Base-by-base conservation (phyloP, 2,888 invertebrate species). In the Ophion costatus region DNA sequence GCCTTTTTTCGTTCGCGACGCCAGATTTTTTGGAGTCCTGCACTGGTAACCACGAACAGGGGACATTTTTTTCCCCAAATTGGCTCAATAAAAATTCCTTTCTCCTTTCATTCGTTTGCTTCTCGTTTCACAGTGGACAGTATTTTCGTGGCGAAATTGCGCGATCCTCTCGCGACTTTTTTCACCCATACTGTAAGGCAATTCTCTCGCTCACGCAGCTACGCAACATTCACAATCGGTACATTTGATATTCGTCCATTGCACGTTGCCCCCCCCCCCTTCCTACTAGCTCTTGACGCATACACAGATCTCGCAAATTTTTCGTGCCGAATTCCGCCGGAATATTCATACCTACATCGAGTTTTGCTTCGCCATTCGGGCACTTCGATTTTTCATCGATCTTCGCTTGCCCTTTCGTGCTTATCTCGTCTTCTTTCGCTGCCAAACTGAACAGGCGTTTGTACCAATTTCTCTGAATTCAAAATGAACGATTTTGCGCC, bases 111-210 rank as follows among this genome's bases (percentile, higher is more conserved):
- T 59, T 42, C 38, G 29, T 79, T 63, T 66, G 20, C 51, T 66
- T 57, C 56, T 66, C 20, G 14, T 76, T 6, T 83, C 75, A 64
- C 71, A 82, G 73, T 82, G 85, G 67, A 82, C 81, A 79, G 79
- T 75, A 79, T 73, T 80, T 67, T 82, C 79, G 73, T 38, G 82
- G 63, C 73, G 61, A 79, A 82, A 73, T 57, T 77, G 82, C 76
- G 71, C 80, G 67, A 82, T 57, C 66, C 67, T 77, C 56, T 70
- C 51, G 61, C 79, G 61, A 73, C 71, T 71, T 75, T 76, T 75
- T 57, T 81, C 63, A 22, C 9, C 80, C 76, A 80, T 82, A 80
- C 79, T 85, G 79, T 85, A 85, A 85, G 85, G 85, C 85, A 80
- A 85, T 82, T 85, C 51, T 42, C 33, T n/a, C 74, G 73, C 75